Evolutionary conservation across 2,797 vertebrate species (phyloP), one percentile per base, ranked within the genome.

Genomic region (Gymnoscopelus braueri): DNA sequence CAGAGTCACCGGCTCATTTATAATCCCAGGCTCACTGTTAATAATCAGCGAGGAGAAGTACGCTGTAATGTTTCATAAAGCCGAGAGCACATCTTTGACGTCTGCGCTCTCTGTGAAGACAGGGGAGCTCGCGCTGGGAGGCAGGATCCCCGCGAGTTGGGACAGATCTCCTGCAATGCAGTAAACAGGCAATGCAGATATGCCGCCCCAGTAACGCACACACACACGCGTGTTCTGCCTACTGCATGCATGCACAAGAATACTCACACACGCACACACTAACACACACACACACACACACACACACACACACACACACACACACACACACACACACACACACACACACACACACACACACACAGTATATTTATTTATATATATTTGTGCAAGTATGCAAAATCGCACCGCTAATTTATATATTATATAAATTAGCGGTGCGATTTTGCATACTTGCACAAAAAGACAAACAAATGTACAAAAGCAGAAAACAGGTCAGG

Each of bases 101-200:
- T 75, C 51, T 64, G 60, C 4, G n/a, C 57, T 66, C 74, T 73
- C 61, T 29, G 7, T 0, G 1, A 75, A 57, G 70, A 32, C 32
- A 9, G 78, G 77, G 59, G 63, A 54, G 57, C 63, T 71, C 74
- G 32, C 63, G 53, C 76, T 56, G 2, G 81, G 71, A 79, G 61
- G 56, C 73, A 72, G 74, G 59, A 58, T 57, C 53, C 60, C 56
- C 56, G 50, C 71, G 61, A 69, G 79, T 74, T 64, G 68, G 76
- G 80, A 82, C 72, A 74, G 82, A 78, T 81, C 79, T 87, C 81
- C 91, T 91, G 91, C 91, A 92, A 87, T 91, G 91, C 91, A 92
- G 88, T 90, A 91, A 90, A 90, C 79, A 87, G 82, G 66, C 79
- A 67, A 67, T 84, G 79, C 84, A 81, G 80, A 83, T 80, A 72